Evolutionary conservation across 1,140 invertebrate genomes (phyloP), one percentile per base, ranked within the genome.

Genomic region (Holcopasites calliopsidis): DNA sequence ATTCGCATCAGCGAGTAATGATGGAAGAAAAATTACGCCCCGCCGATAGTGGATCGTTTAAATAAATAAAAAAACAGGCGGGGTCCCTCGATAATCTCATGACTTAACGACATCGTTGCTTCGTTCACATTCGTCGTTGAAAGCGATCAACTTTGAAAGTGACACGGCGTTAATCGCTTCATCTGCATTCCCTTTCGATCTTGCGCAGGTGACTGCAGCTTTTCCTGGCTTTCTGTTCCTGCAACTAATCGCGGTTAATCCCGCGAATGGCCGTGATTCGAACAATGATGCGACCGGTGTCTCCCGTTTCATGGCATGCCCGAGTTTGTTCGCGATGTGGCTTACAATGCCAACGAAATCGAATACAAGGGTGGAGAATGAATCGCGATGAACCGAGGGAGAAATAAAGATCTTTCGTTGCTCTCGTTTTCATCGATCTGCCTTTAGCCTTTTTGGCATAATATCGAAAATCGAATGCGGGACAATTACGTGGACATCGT

Each of bases 291-390:
- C 40, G 10, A 6, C 23, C 11, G n/a, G 28, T 58, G 31, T 8
- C 28, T 28, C 18, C 11, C 31, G 31, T 33, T 23, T 10, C 2
- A 23, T 28, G 21, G 16, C 28, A 18, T n/a, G n/a, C n/a, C 16
- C 28, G 8, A 18, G 28, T 18, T 55, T 5, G 54, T 11, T n/a
- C n/a, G n/a, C n/a, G 18, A 3, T 33, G 21, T 7, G 33, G 21
- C 13, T 55, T 33, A 23, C 57, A 60, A 60, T 60, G 57, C 57
- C 57, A 60, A 60, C 33, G 57, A 60, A 60, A 60, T 60, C 57
- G 57, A 60, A 60, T 21, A n/a, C n/a, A n/a, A n/a, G n/a, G 21
- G 57, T 18, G 16, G 13, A 1, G 18, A 13, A 6, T 0, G 23
- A 1, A 7, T 1, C 2, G 16, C 11, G 49, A 50, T 23, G 10